Base-by-base conservation (phyloP, 2,888 invertebrate species). In the Plusia festucae region DNA sequence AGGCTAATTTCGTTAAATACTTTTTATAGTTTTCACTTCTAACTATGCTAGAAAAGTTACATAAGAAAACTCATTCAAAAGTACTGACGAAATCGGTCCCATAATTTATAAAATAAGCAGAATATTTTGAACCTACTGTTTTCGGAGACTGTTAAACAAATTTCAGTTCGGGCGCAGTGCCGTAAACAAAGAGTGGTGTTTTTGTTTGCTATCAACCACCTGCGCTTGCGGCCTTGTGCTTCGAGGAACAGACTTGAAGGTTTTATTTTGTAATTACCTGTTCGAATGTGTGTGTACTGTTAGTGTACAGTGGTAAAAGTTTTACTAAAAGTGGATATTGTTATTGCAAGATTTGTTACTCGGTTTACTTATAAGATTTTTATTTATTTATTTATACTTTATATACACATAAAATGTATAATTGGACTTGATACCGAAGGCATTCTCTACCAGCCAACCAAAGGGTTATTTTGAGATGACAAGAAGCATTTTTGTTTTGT, bases 211-310 rank as follows among this genome's bases (percentile, higher is more conserved):
- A 60, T 65, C 76, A 57, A 34, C 56, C 70, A 70, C 70, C 71
- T 75, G 61, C 56, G 68, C 59, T 53, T 53, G 53, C 34, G 60
- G 53, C 74, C 76, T 74, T 76, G 72, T 64, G 68, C 68, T 73
- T 72, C 64, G 52, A 63, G 59, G 70, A 53, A 62, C 75, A 57
- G 52, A 68, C 58, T 54, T 53, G 46, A 63, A 65, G 54, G 73
- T 60, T 59, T 49, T 73, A 75, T 65, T 75, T 75, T 61, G 49
- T 13, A 40, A 15, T n/a, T 0, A n/a, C 3, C n/a, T 40, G 40
- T 30, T 30, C 9, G 30, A 30, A 6, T n/a, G 4, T n/a, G 7
- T 40, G n/a, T 24, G 24, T 24, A 24, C 24, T 24, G 24, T 24
- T 5, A 3, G 40, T 15, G n/a, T 15, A 40, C 40, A n/a, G n/a